Evolutionary conservation across 2,888 invertebrate species (phyloP).

Genomic region (Ligdia adustata): DNA sequence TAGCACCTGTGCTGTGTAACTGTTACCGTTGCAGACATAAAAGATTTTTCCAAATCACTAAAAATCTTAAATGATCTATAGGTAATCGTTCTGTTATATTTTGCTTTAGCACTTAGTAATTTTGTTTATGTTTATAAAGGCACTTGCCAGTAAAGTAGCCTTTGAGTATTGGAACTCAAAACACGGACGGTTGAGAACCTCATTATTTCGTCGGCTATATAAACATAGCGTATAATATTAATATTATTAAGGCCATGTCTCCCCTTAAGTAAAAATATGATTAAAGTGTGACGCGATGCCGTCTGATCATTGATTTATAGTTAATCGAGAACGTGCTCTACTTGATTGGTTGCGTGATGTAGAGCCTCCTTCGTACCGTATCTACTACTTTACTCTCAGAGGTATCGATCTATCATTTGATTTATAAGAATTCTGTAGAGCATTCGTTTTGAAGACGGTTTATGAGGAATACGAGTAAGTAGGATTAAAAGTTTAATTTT

Average conservation of each 20-base stretch:
- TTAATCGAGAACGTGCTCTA: conserved; percentile 65
- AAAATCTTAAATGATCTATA: too few species aligned
- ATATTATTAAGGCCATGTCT: not conserved
- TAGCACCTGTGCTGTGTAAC: too few species aligned
- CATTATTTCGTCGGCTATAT: too few species aligned
- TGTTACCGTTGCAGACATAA: too few species aligned
- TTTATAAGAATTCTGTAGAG: conserved; percentile 19
- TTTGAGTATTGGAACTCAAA: too few species aligned
- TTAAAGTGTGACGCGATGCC: conserved; percentile 50
- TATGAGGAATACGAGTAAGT: not conserved
- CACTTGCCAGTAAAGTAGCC: too few species aligned
- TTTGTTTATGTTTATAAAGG: too few species aligned
- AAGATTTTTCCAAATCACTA: too few species aligned
- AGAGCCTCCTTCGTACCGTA: conserved; percentile 41
- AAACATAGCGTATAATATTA: not conserved
- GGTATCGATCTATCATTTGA: conserved; percentile 26
- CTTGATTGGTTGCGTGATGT: conserved; percentile 68
- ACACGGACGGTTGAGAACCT: too few species aligned
- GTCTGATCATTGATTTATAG: conserved; percentile 70
- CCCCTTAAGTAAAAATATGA: conserved; percentile 73
- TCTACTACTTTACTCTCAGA: conserved; percentile 11
- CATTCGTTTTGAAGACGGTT: conserved; percentile 2
- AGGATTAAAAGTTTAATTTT: not conserved
- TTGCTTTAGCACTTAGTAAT: too few species aligned
- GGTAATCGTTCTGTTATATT: too few species aligned